Conservation (phyloP, 1,140 invertebrate genomes). For the Bursaphelenchus mucronatus region DNA sequence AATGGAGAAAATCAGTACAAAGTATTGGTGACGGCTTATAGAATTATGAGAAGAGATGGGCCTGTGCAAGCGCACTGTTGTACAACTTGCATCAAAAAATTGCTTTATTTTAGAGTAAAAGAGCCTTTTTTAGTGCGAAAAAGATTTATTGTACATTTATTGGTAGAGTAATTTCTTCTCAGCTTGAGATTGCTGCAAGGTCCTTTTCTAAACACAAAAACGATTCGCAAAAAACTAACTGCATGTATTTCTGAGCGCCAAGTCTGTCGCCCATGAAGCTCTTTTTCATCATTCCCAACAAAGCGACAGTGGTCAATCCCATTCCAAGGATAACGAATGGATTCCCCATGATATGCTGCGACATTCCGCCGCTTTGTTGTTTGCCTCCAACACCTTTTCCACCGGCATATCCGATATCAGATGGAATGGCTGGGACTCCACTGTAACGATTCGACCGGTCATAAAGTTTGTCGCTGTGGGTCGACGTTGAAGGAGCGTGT, state of each 20-base stretch:
- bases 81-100: too few species aligned
- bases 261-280: conserved; percentile 42
- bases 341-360: conserved; percentile 23
- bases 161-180: too few species aligned
- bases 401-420: conserved; percentile 39
- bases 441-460: conserved; percentile 12
- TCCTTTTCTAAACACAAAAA: conserved; percentile 10
- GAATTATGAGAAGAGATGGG: too few species aligned
- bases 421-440: conserved; percentile 36
- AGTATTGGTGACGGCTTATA: too few species aligned
- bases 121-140: too few species aligned
- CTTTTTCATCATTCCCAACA: conserved; percentile 39
- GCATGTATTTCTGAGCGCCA: conserved; percentile 48
- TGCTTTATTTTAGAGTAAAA: too few species aligned
- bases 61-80: too few species aligned
- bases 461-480: conserved; percentile 3
- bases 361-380: conserved; percentile 6
- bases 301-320: conserved; percentile 45
- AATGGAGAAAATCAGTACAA: conserved; percentile 5
- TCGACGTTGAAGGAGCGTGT: too few species aligned
- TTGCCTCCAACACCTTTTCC: conserved; percentile 22
- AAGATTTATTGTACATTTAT: too few species aligned
- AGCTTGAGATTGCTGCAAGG: too few species aligned
- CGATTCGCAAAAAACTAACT: not conserved
- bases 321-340: conserved; percentile 48